Base-by-base conservation (phyloP, 1,140 invertebrate species). In the Tachypleus tridentatus region DNA sequence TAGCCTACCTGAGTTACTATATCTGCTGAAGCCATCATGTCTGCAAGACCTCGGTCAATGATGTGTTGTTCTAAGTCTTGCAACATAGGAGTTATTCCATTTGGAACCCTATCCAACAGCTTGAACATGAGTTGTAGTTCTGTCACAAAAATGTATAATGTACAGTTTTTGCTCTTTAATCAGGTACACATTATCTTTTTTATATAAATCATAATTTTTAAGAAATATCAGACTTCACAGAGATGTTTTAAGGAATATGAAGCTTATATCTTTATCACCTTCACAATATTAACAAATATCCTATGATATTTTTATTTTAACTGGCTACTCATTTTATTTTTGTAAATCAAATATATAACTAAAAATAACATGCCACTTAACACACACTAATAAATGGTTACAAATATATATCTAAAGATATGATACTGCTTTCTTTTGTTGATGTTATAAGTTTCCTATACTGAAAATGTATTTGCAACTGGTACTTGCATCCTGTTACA, bases 21-120 rank as follows among this genome's bases (percentile, higher is more conserved):
- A 73, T 96, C 92, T 9, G 96, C 95, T 61, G 92, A 91, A 56
- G 92, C 89, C 66, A 95, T 87, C 95, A 99, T 99, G 73, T 98
- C 95, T 4, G 92, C 92, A 57, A 98, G 78, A 8, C 97, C 97
- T 7, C 94, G 91, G 66, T 84, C 86, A 4, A 89, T 85, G 72
- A 99, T 98, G 74, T 98, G 93, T 51, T 88, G 85, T 77, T 98
- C 93, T 57, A 99, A 79, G 76, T 94, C 88, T 63, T 84, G 82
- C 63, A 98, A 79, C 87, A 99, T 95, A 3, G 91, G 91, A 57
- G 84, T 83, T 8, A 99, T 93, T 59, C 96, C 95, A 72, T 95
- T 89, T 4, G 86, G 84, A 5, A 98, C 91, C 74, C 94, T 82
- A 76, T 98, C 95, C 82, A 99, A 86, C 57, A 99, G 79, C 69